Conservation (phyloP, 2,888 invertebrate species). For the Sesia apiformis region DNA sequence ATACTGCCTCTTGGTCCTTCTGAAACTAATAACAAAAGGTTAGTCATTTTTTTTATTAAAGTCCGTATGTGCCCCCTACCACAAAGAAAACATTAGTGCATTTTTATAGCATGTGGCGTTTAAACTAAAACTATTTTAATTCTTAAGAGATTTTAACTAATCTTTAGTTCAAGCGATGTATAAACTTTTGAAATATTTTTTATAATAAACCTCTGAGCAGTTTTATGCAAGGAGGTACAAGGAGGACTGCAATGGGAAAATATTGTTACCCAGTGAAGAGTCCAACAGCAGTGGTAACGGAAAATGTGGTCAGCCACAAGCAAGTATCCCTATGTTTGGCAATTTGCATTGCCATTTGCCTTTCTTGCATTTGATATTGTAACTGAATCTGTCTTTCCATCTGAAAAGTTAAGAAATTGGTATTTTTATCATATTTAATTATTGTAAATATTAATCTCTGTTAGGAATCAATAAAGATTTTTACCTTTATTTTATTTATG, state of each 20-base stretch:
- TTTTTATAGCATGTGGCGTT: too few species aligned
- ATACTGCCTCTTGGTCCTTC: conserved; percentile 74
- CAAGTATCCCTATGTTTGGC: conserved; percentile 82
- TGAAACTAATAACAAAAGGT: conserved; percentile 53
- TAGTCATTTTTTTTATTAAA: too few species aligned
- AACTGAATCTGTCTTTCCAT: conserved; percentile 87
- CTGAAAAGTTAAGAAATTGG: conserved; percentile 36
- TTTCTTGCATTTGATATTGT: conserved; percentile 85
- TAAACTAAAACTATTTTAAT: too few species aligned
- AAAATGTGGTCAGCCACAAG: conserved; percentile 82
- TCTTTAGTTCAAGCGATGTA: too few species aligned
- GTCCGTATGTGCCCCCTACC: background rate
- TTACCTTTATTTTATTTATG: conserved; percentile 79
- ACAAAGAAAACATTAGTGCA: background rate
- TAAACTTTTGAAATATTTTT: too few species aligned
- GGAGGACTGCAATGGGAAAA: too few species aligned
- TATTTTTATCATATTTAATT: too few species aligned
- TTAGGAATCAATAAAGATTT: background rate
- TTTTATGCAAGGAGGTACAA: too few species aligned
- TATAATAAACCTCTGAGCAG: too few species aligned
- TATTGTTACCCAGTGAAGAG: conserved; percentile 64
- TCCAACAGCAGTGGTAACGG: conserved; percentile 69
- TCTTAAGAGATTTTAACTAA: too few species aligned
- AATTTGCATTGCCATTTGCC: conserved; percentile 81
- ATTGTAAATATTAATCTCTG: too few species aligned